phyloP scores from a whole-genome alignment of 2,797 vertebrate genomes.

The Sebastes hopkinsi region DNA sequence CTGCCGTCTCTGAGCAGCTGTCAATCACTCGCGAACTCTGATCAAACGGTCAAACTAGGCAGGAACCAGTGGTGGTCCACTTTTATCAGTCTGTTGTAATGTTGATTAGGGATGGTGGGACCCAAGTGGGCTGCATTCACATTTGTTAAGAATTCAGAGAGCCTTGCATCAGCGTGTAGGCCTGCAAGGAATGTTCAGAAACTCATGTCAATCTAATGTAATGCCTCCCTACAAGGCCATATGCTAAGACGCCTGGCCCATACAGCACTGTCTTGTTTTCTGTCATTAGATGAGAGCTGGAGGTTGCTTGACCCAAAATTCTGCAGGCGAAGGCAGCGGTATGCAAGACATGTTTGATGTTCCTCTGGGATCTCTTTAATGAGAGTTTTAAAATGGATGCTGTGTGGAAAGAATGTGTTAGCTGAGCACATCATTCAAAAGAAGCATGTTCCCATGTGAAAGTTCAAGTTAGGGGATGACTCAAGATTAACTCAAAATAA shows the following conservation, averaged over 20 bases:
- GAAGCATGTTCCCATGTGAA: conserved; percentile 83
- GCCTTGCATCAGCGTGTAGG: conserved; percentile 67
- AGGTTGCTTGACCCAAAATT: conserved; percentile 74
- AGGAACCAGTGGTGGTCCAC: conserved; percentile 36
- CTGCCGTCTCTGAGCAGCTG: too few relatives aligned
- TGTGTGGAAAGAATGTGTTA: conserved; percentile 76
- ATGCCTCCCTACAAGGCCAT: conserved; percentile 82
- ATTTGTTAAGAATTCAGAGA: conserved; percentile 63
- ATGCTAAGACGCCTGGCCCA: conserved; percentile 43
- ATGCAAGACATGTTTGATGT: conserved; percentile 82
- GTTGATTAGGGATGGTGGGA: conserved; percentile 44
- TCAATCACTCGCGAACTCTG: too few relatives aligned
- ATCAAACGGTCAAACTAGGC: too few relatives aligned
- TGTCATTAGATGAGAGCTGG: conserved; percentile 70
- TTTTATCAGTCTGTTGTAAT: conserved; percentile 40
- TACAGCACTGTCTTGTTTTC: conserved; percentile 52
- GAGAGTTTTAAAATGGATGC: conserved; percentile 72
- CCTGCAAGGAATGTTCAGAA: conserved; percentile 68
- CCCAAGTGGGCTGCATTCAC: conserved; percentile 36
- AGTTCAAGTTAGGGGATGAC: conserved; percentile 69
- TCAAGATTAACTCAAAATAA: conserved; percentile 72
- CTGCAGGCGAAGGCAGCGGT: conserved; percentile 70
- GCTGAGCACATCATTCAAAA: conserved; percentile 69
- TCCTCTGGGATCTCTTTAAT: conserved; percentile 82
- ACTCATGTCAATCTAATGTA: conserved; percentile 54